Percentiles rank a stretch among this genome's conserved stretches.
phyloP scores from a whole-genome alignment of 2,888 invertebrate genomes.

The Leucoma salicis region DNA sequence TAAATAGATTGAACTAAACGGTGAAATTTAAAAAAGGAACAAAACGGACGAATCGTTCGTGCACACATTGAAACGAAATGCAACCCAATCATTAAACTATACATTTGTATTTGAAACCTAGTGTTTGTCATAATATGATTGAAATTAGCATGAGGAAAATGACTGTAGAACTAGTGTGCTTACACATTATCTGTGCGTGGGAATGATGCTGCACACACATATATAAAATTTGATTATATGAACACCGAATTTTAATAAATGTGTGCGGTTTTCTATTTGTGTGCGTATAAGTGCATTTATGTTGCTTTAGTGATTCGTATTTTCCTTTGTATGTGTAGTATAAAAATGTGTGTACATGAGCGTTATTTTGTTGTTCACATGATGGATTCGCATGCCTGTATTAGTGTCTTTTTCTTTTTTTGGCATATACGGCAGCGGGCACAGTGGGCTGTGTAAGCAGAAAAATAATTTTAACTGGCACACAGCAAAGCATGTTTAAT shows the following conservation, averaged over 20 bases:
- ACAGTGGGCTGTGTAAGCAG: slow-evolving; percentile 66
- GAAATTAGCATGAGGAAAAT: slow-evolving; percentile 33
- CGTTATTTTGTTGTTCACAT: slow-evolving; percentile 66
- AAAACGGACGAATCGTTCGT: slow-evolving; percentile 76
- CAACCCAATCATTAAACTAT: slow-evolving; percentile 73
- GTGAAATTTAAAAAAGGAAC: slow-evolving; percentile 82
- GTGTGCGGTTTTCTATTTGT: slow-evolving; percentile 43
- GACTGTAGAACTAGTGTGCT: slow-evolving; percentile 70
- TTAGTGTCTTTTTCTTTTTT: slow-evolving; percentile 72
- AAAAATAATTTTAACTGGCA: slow-evolving; percentile 82
- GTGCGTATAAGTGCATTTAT: slow-evolving; percentile 64
- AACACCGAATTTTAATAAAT: slow-evolving; percentile 70
- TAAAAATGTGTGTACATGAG: slow-evolving; percentile 48
- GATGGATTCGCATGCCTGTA: slow-evolving; percentile 76
- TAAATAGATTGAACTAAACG: slow-evolving; percentile 83
- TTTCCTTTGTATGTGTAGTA: slow-evolving; percentile 42
- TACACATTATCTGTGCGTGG: slow-evolving; percentile 70
- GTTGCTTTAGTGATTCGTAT: slow-evolving; percentile 39
- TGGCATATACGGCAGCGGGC: slow-evolving; percentile 42
- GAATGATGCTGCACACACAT: slow-evolving; percentile 62
- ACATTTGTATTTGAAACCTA: slow-evolving; percentile 36
- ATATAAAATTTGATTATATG: slow-evolving; percentile 65
- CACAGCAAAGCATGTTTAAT: slow-evolving; percentile 77
- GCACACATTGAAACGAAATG: slow-evolving; percentile 60
- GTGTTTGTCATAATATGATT: slow-evolving; percentile 26